A percentile compares a stretch with the other conserved stretches of the same genome.
Evolutionary conservation across 2,888 invertebrate species (phyloP).

Genomic region (Dryomyza anilis): DNA sequence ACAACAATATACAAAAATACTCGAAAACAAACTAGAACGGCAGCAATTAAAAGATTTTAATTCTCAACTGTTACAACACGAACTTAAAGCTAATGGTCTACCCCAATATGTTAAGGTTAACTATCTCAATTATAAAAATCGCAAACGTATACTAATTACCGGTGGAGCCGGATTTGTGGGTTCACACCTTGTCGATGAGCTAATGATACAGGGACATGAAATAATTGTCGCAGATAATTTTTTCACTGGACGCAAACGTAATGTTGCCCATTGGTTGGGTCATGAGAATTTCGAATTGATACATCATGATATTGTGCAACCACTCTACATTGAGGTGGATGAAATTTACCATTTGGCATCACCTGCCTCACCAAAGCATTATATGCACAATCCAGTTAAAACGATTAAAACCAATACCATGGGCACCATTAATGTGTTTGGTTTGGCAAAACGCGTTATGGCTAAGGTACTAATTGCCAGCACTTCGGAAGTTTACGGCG

Average conservation of each 20-base stretch:
- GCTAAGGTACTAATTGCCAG: conserved; percentile 95
- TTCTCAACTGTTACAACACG: conserved; percentile 75
- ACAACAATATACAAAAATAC: conserved; percentile 43
- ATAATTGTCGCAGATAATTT: conserved; percentile 97
- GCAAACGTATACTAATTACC: conserved; percentile 92
- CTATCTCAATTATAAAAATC: conserved; percentile 87
- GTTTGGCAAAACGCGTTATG: conserved; percentile 88
- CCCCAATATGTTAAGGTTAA: conserved; percentile 90
- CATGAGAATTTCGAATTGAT: conserved; percentile 99
- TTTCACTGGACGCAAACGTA: conserved; percentile 95
- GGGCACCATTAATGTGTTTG: conserved; percentile 90
- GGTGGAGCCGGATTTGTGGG: conserved; percentile 99
- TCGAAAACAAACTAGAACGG: conserved; percentile 65
- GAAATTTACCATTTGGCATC: conserved; percentile 99
- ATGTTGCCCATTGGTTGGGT: conserved; percentile 98
- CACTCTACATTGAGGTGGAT: conserved; percentile 95
- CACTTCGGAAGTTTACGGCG: conserved; percentile 98
- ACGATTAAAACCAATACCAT: conserved; percentile 99
- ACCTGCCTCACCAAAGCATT: conserved; percentile 98
- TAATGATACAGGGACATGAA: conserved; percentile 96
- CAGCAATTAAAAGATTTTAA: too few species aligned
- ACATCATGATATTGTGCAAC: conserved; percentile 98
- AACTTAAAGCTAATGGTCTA: conserved; percentile 76
- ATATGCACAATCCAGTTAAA: conserved; percentile 99
- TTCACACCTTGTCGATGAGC: conserved; percentile 92